These are phyloP conservation scores for Polypedilum vanderplanki DNA, from an alignment of 1,140 invertebrate species.

Conservation along the genomic window DNA sequence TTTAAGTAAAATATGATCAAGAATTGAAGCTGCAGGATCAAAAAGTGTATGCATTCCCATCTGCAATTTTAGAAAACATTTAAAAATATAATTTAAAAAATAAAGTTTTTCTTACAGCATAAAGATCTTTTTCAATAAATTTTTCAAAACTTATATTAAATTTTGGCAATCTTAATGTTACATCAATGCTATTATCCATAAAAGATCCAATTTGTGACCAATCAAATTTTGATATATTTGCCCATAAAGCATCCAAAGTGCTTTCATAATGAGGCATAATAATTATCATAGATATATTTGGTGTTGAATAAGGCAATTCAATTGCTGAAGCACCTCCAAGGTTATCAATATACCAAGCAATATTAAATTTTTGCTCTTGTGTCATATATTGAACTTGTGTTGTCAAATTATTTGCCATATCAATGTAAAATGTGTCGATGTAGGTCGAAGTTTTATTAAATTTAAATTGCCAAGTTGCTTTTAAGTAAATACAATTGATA, in stretches of 20 bases:
- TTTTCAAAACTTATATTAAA: constrained; percentile 59
- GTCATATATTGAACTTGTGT: constrained; percentile 46
- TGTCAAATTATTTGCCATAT: constrained; percentile 38
- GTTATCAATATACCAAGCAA: constrained; percentile 42
- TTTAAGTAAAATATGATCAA: constrained; percentile 47
- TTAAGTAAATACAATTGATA: constrained; percentile 81
- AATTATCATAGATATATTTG: constrained; percentile 50
- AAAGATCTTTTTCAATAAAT: constrained; percentile 46
- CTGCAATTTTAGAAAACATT: constrained; percentile 39
- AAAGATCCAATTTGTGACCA: constrained; percentile 40
- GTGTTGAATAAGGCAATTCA: constrained; percentile 47
- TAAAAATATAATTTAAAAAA: background rate
- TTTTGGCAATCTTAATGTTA: constrained; percentile 57
- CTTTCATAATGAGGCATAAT: constrained; percentile 50
- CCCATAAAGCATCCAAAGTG: constrained; percentile 47
- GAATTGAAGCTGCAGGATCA: constrained; percentile 49
- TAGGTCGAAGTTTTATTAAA: constrained; percentile 43
- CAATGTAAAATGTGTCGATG: constrained; percentile 43
- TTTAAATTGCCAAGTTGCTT: constrained; percentile 49
- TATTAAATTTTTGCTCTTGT: constrained; percentile 41
- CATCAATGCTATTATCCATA: constrained; percentile 37
- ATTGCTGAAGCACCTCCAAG: constrained; percentile 41
- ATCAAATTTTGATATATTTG: constrained; percentile 45
- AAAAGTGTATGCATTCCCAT: constrained; percentile 56
- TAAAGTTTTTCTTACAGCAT: background rate